Evolutionary conservation across 1,140 invertebrate genomes (phyloP).

Genomic region (Magallana ariakensis): DNA sequence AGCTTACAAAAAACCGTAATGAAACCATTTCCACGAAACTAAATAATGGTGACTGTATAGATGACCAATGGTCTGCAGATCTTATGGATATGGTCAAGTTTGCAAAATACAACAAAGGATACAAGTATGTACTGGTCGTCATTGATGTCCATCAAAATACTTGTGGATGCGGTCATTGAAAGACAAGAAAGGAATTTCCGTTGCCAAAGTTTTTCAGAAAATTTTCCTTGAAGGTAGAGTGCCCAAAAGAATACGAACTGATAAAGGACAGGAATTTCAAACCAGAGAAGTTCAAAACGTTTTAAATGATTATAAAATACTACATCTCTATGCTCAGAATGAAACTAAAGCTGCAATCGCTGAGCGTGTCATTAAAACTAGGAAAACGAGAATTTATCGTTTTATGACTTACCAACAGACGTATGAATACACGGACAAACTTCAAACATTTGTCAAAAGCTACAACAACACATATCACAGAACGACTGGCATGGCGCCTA

Average conservation of each 20-base stretch:
- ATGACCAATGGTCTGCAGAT: conserved; percentile 49
- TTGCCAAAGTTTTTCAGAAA: conserved; percentile 11
- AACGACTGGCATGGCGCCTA: conserved; percentile 24
- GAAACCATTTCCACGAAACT: conserved; percentile 31
- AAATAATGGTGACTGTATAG: conserved; percentile 38
- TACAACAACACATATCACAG: conserved; percentile 46
- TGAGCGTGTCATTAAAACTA: conserved; percentile 20
- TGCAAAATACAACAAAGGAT: conserved; percentile 19
- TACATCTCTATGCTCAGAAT: conserved; percentile 45
- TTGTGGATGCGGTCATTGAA: conserved; percentile 35
- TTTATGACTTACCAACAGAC: background rate
- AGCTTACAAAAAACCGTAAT: conserved; percentile 30
- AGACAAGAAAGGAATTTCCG: conserved; percentile 34
- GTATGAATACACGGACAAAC: conserved; percentile 24
- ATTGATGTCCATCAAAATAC: conserved; percentile 52
- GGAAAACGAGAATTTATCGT: conserved; percentile 7
- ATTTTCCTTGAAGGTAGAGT: conserved; percentile 6
- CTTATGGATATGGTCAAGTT: conserved; percentile 54
- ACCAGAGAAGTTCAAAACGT: background rate
- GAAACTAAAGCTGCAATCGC: conserved; percentile 14
- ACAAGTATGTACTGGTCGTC: conserved; percentile 20
- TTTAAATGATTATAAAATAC: background rate
- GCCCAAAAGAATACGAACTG: conserved; percentile 26
- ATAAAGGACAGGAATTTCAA: conserved; percentile 47
- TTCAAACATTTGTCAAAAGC: conserved; percentile 35